phyloP scores from a whole-genome alignment of 2,888 invertebrate genomes.

The Oscheius myriophilus region DNA sequence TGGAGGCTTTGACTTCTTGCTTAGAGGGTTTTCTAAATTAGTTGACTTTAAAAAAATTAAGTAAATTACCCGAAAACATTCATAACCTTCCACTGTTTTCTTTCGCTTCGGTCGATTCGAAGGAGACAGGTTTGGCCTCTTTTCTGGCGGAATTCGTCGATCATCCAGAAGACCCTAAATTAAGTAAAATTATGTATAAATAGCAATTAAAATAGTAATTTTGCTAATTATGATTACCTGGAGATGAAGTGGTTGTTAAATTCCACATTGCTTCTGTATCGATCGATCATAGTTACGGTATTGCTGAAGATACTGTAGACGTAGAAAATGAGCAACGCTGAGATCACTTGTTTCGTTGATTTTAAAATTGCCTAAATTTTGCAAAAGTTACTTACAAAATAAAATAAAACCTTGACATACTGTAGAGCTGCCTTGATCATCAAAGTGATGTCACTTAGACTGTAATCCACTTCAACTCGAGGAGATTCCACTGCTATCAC shows the following conservation, averaged over 20 bases:
- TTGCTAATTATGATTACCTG: no score
- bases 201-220: no score
- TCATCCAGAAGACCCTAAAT: constrained; percentile 62
- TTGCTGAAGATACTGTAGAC: constrained; percentile 63
- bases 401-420: constrained; percentile 41
- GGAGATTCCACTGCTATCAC: constrained; percentile 58
- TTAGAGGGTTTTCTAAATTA: constrained; percentile 45
- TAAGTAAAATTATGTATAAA: no score
- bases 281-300: constrained; percentile 54
- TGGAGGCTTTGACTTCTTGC: constrained; percentile 48
- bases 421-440: constrained; percentile 46
- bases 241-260: constrained; percentile 63
- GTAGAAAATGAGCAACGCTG: constrained; percentile 56
- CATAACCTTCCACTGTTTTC: constrained; percentile 44
- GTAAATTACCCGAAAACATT: constrained; percentile 47
- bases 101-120: constrained; percentile 46
- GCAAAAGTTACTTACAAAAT: no score
- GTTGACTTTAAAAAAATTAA: no score
- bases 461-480: constrained; percentile 53
- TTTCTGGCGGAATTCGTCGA: constrained; percentile 53
- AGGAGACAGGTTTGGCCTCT: constrained; percentile 39
- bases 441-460: constrained; percentile 56
- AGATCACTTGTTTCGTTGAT: constrained; percentile 52
- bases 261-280: constrained; percentile 59
- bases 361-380: constrained; percentile 40